Base-by-base conservation (phyloP, 2,797 vertebrate species). In the Hoplostethus mediterraneus region DNA sequence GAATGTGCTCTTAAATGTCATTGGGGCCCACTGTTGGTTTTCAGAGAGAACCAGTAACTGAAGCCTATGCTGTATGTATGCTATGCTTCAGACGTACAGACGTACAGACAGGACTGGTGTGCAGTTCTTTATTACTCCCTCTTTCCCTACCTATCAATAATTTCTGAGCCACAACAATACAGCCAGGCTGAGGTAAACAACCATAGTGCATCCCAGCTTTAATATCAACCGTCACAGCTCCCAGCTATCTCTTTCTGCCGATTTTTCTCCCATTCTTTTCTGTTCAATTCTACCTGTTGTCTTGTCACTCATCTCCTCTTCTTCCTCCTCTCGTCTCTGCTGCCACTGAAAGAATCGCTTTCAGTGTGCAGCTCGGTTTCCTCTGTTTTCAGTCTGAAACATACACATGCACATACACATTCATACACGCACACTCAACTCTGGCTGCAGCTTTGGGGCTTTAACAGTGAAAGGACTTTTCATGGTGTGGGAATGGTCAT, bases 81-180 rank as follows among this genome's bases (percentile, higher is more conserved):
- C n/a, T n/a, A n/a, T n/a, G n/a, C n/a, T n/a, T n/a, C n/a, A n/a
- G n/a, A n/a, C n/a, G n/a, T n/a, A n/a, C n/a, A 47, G 28, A 83
- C 33, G 33, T 56, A 75, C 75, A 77, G 85, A 83, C 72, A 51
- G 57, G 60, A 67, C 30, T 55, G 71, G 71, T 71, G 81, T 77
- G 63, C 31, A 61, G 53, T 80, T 84, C 82, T 91, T 89, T 90
- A 89, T 91, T 89, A 78, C 88, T 65, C 64, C 13, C 14, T 79
- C 77, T 89, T 79, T 84, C 85, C 77, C 70, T 66, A 33, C 57
- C 82, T 71, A 90, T 92, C 91, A 91, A 91, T 92, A 87, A 90
- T 87, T 86, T 73, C 83, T 77, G 59, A 90, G 82, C 76, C 75
- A 81, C 83, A 89, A 87, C 83, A 87, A 84, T 89, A 71, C 57